phyloP scores from a whole-genome alignment of 2,113 vertebrate species.

The Sprattus sprattus region DNA sequence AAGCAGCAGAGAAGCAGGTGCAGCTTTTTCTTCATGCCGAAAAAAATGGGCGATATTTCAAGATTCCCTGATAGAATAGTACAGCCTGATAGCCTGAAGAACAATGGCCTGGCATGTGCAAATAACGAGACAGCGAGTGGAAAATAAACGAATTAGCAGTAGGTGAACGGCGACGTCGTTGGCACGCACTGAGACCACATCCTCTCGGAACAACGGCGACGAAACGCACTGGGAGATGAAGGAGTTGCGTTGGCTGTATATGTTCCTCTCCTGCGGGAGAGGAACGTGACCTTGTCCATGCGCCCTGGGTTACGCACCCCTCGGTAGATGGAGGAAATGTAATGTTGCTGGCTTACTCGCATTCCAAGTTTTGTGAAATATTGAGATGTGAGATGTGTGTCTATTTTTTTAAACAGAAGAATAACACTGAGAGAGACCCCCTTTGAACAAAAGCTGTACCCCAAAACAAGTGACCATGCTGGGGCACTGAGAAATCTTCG shows the following conservation, averaged over 20 bases:
- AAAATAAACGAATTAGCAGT: not conserved
- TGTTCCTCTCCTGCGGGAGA: not conserved
- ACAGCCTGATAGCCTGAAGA: not conserved
- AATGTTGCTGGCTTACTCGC: not conserved
- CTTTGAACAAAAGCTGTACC: no score
- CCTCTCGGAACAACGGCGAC: not conserved
- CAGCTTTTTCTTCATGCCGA: not conserved
- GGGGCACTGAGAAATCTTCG: not conserved
- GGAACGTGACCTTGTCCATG: conserved; percentile 2
- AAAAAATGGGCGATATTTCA: not conserved
- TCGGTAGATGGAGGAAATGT: not conserved
- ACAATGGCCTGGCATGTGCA: not conserved
- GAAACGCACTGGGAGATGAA: not conserved
- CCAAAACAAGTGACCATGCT: not conserved
- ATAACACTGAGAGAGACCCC: no score
- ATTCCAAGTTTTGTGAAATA: not conserved
- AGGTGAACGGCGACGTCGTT: not conserved
- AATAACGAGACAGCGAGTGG: not conserved
- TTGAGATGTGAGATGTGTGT: no score
- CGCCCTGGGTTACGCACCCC: not conserved
- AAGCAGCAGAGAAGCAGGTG: not conserved
- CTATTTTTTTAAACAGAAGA: not conserved
- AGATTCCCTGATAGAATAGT: not conserved
- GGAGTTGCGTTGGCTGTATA: not conserved
- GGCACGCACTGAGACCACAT: not conserved